Evolutionary conservation across 2,797 vertebrate genomes (phyloP).

Genomic region (Halcyon leucocephala): DNA sequence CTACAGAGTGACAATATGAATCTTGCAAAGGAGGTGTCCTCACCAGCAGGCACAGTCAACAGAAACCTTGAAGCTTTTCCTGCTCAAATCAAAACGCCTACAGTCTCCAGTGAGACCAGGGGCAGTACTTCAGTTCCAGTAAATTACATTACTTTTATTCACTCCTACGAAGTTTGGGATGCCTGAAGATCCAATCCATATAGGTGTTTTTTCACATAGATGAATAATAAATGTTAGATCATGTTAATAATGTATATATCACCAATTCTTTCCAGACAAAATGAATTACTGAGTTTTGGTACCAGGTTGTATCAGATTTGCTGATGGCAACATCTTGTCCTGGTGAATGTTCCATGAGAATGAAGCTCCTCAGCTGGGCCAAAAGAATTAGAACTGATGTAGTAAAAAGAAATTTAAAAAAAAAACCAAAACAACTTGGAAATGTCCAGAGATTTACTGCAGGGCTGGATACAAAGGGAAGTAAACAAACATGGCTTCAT

Average conservation of each 20-base stretch:
- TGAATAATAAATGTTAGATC: not conserved
- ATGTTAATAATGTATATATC: not conserved
- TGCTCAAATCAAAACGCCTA: not conserved
- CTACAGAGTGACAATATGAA: rapidly evolving
- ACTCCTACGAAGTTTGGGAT: not conserved
- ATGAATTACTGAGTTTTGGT: not conserved
- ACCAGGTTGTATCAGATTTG: not conserved
- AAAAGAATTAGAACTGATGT: conserved; percentile 6
- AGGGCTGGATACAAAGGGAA: conserved; percentile 28
- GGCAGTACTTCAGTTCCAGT: not conserved
- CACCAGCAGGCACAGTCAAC: not conserved
- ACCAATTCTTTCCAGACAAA: not conserved
- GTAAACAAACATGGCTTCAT: conserved; percentile 64
- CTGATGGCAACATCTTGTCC: not conserved
- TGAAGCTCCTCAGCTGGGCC: not conserved
- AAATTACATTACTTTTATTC: not conserved
- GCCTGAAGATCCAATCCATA: not conserved
- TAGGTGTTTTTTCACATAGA: not conserved
- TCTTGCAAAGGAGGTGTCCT: not conserved
- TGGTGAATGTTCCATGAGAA: not conserved
- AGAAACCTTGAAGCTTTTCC: not conserved
- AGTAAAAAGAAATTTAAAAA: not conserved
- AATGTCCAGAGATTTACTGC: conserved; percentile 12
- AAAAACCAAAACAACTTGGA: not conserved
- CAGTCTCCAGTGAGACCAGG: not conserved